Conservation (phyloP, 1,140 invertebrate species). For the Lordiphosa clarofinis region DNA sequence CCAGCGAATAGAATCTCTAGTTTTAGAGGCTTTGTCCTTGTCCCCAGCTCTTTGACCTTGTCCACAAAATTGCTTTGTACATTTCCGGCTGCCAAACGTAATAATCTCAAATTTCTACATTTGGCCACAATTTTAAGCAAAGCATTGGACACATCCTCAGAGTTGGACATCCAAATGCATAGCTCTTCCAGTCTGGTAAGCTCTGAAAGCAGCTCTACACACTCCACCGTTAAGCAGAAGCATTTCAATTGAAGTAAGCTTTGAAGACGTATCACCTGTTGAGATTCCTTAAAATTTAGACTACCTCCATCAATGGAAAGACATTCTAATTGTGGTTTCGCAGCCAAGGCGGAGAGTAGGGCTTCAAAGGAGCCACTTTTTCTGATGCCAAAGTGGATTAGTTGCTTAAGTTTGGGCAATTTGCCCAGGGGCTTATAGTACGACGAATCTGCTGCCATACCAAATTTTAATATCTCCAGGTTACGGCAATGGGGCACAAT, state of each 20-base stretch:
- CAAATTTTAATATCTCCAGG: constrained; percentile 41
- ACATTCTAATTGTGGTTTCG: constrained; percentile 22
- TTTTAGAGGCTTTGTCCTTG: too few species aligned
- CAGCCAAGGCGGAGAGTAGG: constrained; percentile 27
- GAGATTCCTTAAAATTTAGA: constrained; percentile 25
- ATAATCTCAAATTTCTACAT: constrained; percentile 33
- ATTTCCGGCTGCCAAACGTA: constrained; percentile 31
- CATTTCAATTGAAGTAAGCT: constrained; percentile 45
- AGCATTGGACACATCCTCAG: constrained; percentile 35
- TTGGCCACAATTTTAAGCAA: constrained; percentile 30
- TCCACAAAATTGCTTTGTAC: constrained; percentile 21
- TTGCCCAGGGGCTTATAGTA: constrained; percentile 30
- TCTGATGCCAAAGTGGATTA: constrained; percentile 41
- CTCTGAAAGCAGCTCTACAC: constrained; percentile 29
- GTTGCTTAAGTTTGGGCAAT: constrained; percentile 29
- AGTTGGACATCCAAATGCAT: constrained; percentile 43
- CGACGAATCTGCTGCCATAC: constrained; percentile 34
- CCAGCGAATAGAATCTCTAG: too few species aligned
- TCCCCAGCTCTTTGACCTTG: constrained; percentile 15
- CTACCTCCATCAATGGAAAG: constrained; percentile 53
- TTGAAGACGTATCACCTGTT: constrained; percentile 28
- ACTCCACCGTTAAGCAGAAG: constrained; percentile 33
- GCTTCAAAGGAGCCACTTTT: constrained; percentile 41
- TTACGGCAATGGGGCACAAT: constrained; percentile 43
- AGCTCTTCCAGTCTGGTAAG: constrained; percentile 34